Conservation (phyloP, 2,888 invertebrate genomes). For the Phyllotreta striolata region DNA sequence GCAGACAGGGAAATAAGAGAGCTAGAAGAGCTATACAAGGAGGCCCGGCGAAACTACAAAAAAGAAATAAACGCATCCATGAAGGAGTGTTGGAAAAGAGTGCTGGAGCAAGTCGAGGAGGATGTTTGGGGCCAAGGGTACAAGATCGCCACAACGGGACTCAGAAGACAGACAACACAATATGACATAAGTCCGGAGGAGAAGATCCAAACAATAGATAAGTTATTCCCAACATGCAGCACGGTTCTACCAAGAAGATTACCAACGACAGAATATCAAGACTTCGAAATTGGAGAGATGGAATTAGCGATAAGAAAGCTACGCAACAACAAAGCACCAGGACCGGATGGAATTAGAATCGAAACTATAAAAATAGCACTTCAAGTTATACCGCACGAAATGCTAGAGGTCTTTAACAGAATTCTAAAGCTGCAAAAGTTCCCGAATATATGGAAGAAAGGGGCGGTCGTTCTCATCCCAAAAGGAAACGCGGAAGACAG, state of each 20-base stretch:
- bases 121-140: constrained; percentile 19
- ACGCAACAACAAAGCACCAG: no score
- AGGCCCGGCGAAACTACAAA: neutral
- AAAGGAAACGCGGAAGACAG: neutral
- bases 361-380: no score
- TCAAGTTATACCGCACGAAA: neutral
- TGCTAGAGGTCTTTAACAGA: neutral
- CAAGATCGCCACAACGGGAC: constrained; percentile 1
- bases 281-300: no score
- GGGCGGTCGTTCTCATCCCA: constrained; percentile 25
- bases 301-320: neutral
- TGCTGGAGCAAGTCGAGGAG: neutral
- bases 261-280: no score
- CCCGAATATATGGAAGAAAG: constrained; percentile 34
- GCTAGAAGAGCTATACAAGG: neutral
- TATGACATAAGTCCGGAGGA: neutral
- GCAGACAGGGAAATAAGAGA: no score
- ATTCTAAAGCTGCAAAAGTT: constrained; percentile 12
- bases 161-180: no score
- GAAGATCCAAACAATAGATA: neutral
- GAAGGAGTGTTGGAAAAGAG: neutral
- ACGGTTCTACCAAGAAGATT: no score
- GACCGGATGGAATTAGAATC: no score
- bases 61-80: constrained; percentile 9
- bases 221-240: no score